Evolutionary conservation across 2,113 vertebrate species (phyloP).

Genomic region (Cinclus mexicanus): DNA sequence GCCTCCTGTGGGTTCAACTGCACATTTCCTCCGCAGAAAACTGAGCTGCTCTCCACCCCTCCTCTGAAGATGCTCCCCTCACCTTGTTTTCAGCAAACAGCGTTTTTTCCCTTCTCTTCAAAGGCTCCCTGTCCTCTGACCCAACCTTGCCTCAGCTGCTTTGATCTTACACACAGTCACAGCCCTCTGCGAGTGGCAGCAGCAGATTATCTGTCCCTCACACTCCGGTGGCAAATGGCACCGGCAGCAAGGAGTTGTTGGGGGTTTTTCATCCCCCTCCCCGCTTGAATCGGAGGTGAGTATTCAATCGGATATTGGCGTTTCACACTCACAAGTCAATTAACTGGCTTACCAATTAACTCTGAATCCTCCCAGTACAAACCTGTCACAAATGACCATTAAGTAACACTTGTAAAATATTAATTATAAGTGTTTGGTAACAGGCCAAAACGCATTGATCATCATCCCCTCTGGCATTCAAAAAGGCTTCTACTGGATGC

Average conservation of each 20-base stretch:
- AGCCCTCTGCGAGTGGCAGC: neutral
- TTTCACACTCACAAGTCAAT: neutral
- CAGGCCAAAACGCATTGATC: neutral
- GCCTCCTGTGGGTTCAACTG: neutral
- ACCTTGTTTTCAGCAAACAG: neutral
- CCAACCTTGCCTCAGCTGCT: neutral
- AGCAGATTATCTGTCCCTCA: neutral
- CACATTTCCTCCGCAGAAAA: neutral
- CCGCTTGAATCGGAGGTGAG: neutral
- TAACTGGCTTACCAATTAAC: slow-evolving; percentile 7
- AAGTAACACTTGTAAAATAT: slow-evolving; percentile 5
- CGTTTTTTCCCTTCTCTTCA: neutral
- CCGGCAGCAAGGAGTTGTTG: neutral
- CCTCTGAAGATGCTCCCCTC: neutral
- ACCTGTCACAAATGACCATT: neutral
- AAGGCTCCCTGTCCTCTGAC: neutral
- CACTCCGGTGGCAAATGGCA: neutral
- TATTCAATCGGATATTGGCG: neutral
- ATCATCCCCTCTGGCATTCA: neutral
- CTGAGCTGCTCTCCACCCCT: neutral
- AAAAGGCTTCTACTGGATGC: neutral
- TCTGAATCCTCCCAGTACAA: neutral
- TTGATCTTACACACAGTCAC: neutral
- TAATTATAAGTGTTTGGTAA: neutral
- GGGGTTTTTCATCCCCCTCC: neutral